A percentile compares a stretch with the other conserved stretches of the same genome.
Evolutionary conservation across 2,888 invertebrate genomes (phyloP).

Genomic region (Pristionchus japonicus): DNA sequence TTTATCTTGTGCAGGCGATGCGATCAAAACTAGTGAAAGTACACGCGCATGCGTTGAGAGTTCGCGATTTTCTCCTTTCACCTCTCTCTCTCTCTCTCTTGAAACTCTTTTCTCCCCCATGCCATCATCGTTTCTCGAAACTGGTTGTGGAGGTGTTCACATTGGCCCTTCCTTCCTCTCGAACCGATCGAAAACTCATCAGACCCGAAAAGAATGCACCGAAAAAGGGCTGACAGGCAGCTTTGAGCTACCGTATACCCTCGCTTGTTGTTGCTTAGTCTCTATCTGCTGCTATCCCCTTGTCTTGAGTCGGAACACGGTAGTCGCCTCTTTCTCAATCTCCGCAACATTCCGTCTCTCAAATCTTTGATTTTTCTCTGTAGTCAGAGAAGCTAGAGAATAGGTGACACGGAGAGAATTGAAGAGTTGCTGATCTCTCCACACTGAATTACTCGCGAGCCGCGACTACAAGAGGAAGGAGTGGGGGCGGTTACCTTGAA

Average conservation of each 20-base stretch:
- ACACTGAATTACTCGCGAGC: background rate
- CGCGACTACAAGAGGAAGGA: background rate
- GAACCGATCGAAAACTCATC: conserved; percentile 3
- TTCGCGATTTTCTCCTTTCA: conserved; percentile 2
- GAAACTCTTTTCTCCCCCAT: conserved; percentile 19
- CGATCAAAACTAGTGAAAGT: background rate
- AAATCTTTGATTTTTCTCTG: background rate
- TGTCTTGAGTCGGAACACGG: background rate
- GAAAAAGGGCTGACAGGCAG: background rate
- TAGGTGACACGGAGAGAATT: too few relatives aligned
- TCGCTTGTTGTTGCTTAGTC: background rate
- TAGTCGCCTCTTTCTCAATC: background rate
- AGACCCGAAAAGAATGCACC: background rate
- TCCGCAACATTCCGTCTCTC: background rate
- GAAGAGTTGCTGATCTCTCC: too few relatives aligned
- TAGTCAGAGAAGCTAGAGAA: too few relatives aligned
- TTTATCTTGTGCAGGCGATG: background rate
- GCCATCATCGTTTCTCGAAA: conserved; percentile 35
- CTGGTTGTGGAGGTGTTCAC: background rate
- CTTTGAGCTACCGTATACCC: background rate
- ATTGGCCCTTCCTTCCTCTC: background rate
- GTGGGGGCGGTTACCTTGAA: conserved; percentile 30
- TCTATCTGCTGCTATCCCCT: background rate
- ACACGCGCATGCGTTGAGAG: background rate
- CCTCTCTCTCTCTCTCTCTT: conserved; percentile 19